Base-by-base conservation (phyloP, 2,888 invertebrate species). In the Hyposoter dolosus region DNA sequence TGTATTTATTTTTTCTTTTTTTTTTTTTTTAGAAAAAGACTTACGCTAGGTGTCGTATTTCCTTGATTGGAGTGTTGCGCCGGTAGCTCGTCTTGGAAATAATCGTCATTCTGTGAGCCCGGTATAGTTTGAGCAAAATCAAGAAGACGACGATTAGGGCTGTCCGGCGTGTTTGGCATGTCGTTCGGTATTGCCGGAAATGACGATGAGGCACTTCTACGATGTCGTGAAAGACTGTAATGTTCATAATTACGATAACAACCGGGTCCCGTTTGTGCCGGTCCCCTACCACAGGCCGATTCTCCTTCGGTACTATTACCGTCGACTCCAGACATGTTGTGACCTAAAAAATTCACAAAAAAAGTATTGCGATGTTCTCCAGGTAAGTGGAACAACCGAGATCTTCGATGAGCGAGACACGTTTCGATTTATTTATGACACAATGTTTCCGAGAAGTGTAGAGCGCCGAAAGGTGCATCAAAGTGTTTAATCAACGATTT, bases 271-370 rank as follows among this genome's bases (percentile, higher is more conserved):
- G 97, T 97, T 92, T 97, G 97, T 89, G 96, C 96, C 87, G 96
- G 96, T 94, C 97, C 97, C 81, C 95, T 95, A 87, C 94, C 95
- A 85, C 94, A 94, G 77, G 94, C 94, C 84, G 95, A 95, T 90
- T 96, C 96, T 90, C 96, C 96, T 92, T 97, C 97, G 92, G 97
- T 96, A 94, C 98, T 98, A 95, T 97, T 97, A 92, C 97, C 97
- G 95, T 98, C 98, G 93, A 96, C 97, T 95, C 98, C 97, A 94
- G 98, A 97, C 96, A 98, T 95, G 96, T 98, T 98, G 96, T 98
- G 98, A 96, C 98, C 98, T 98, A 96, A 23, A 40, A 68, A 77
- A 77, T 50, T 3, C 43, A 80, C 47, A 45, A 47, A 76, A 76
- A 56, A 43, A 45, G 68, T 53, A 47, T 47, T 68, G 10, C 66